Base-by-base conservation (phyloP, 92 coral and sea anemone genomes). In the Actinostola sp. region DNA sequence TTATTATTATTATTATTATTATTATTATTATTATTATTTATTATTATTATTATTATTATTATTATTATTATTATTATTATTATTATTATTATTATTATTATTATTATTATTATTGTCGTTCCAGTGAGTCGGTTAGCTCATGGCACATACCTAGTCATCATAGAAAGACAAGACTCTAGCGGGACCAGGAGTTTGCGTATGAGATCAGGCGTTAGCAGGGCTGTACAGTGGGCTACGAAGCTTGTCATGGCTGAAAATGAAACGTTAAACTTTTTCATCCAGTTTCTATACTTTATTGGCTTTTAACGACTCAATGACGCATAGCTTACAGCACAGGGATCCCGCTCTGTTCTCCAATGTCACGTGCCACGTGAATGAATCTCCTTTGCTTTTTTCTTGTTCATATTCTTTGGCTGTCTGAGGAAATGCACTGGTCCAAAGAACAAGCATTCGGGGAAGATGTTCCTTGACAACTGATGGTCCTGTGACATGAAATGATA, bases 271-370 rank as follows among this genome's bases (percentile, higher is more conserved):
- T n/a, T n/a, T n/a, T n/a, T n/a, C n/a, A n/a, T n/a, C n/a, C n/a
- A n/a, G n/a, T n/a, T n/a, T n/a, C n/a, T n/a, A n/a, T n/a, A n/a
- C n/a, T n/a, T n/a, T n/a, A n/a, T n/a, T n/a, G n/a, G n/a, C n/a
- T n/a, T n/a, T n/a, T n/a, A 20, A 25, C 25, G 30, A 53, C 15
- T 20, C 25, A 20, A 8, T 20, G 13, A 6, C 5, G 2, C 13
- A 21, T 21, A 31, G 78, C 92, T 62, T 81, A 94, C 98, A 92
- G 73, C 97, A 89, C 70, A 94, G 77, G 0, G 98, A 95, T 28
- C 98, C 98, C n/a, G 98, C 97, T 38, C 97, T 81, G 79, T 93
- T 88, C 56, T 94, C 98, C 46, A 94, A 84, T 2, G 98, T 88
- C 25, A 92, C 98, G 42, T 94, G 98, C 98, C 98, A 94, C 24